Conservation (phyloP, 2,797 vertebrate genomes). For the Lithobates sylvaticus region DNA sequence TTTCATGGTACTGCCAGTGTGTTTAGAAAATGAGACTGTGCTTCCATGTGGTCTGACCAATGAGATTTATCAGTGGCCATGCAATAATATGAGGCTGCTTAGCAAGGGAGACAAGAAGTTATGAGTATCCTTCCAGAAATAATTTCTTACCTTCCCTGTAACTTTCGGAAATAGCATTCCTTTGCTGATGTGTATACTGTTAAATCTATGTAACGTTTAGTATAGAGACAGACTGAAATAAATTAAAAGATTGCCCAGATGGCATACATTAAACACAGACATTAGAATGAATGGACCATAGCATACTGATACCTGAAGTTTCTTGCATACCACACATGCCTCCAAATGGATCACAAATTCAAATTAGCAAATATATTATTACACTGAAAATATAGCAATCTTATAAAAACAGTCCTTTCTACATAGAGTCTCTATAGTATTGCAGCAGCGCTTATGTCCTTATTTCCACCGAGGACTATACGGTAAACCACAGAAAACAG, state of each 20-base stretch:
- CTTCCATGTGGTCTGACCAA: constrained; percentile 10
- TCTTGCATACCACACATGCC: no score
- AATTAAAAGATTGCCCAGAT: constrained; percentile 49
- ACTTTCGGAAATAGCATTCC: constrained; percentile 8
- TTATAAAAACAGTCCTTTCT: no score
- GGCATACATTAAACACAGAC: constrained; percentile 30
- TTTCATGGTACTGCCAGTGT: constrained; percentile 41
- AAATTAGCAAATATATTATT: no score
- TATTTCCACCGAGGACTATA: no score
- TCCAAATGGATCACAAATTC: no score
- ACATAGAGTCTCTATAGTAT: no score
- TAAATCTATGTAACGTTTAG: not conserved
- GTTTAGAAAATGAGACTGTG: constrained; percentile 28
- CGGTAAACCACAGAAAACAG: no score
- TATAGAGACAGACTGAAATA: constrained; percentile 20
- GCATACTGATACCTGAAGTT: not conserved
- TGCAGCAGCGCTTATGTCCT: no score
- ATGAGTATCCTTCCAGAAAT: constrained; percentile 1
- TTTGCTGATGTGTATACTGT: constrained; percentile 3
- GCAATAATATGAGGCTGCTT: constrained; percentile 2
- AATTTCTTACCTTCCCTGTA: constrained; percentile 1
- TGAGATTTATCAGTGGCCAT: constrained; percentile 5
- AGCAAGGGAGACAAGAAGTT: not conserved
- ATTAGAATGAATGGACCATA: constrained; percentile 25
- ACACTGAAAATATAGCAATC: no score